Evolutionary conservation across 1,140 invertebrate genomes (phyloP), one percentile per base, ranked within the genome.

Genomic region (Pogonus chalceus): DNA sequence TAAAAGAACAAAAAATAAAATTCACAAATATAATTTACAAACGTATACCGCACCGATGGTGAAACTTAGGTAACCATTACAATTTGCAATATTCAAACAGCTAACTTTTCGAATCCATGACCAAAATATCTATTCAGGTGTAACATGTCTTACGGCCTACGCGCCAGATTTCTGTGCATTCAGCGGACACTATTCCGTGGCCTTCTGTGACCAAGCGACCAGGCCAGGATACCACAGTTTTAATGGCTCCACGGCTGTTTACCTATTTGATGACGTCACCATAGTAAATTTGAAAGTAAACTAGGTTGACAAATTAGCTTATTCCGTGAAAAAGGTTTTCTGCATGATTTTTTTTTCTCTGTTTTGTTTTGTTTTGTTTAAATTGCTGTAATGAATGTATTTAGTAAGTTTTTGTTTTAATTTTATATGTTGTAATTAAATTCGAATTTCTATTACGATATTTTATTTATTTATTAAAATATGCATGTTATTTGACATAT

Each of bases 101-200:
- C 4, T 31, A 31, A 31, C 14, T 14, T 4, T 31, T 4, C 14
- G 26, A 43, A 43, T 43, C 37, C 37, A 43, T 43, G 37, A 43
- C 37, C 37, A 43, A 43, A 43, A 43, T 43, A 43, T 12, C 37
- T 43, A 43, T 43, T 43, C 37, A 43, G 37, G 37, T 43, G 37
- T 43, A 43, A 43, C 37, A 43, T 43, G 37, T 43, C 37, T 12
- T 43, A 43, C 37, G 4, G 37, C 37, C 37, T 43, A 43, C 37
- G 18, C 37, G 18, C 37, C 14, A 31, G 26, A 4, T 7, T 7
- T 31, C 26, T 31, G 18, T 43, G 37, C n/a, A n/a, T n/a, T n/a
- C n/a, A n/a, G n/a, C n/a, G n/a, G n/a, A n/a, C n/a, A n/a, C n/a
- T n/a, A n/a, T n/a, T n/a, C n/a, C n/a, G 37, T 43, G 37, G 37